These are phyloP conservation scores for Echiichthys vipera DNA, from an alignment of 2,797 vertebrate genomes.

Conservation along the genomic window DNA sequence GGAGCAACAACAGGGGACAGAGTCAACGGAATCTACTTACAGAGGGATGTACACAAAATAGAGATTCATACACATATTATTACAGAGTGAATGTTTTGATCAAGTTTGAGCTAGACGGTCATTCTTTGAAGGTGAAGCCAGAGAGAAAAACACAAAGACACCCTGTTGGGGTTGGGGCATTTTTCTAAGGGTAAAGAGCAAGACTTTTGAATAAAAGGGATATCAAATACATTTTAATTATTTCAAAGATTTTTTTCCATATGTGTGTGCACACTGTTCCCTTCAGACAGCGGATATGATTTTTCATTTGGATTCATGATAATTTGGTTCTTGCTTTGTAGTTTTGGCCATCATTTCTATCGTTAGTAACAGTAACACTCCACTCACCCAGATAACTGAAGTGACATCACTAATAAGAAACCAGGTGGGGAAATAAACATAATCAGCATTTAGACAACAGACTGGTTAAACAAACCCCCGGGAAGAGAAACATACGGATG, in stretches of 20 bases:
- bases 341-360: conserved; percentile 23
- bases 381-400: conserved; percentile 8
- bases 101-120: conserved; percentile 42
- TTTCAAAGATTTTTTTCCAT: conserved; percentile 8
- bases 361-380: background rate
- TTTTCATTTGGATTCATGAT: conserved; percentile 29
- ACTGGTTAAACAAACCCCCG: background rate
- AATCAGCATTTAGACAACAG: conserved; percentile 2
- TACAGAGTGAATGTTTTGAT: conserved; percentile 56
- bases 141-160: conserved; percentile 49
- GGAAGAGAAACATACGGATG: background rate
- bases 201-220: conserved; percentile 52
- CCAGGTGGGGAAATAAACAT: conserved; percentile 1
- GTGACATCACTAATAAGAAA: background rate
- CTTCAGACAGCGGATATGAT: conserved; percentile 26
- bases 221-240: conserved; percentile 46
- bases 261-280: conserved; percentile 7
- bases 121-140: conserved; percentile 60
- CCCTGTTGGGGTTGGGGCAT: conserved; percentile 53
- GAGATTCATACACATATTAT: conserved; percentile 29
- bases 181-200: conserved; percentile 53
- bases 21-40: conserved; percentile 17
- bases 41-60: conserved; percentile 1
- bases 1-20: conserved; percentile 15
- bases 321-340: conserved; percentile 3